Evolutionary conservation across 2,113 vertebrate species (phyloP).

Genomic region (Panthera tigris): DNA sequence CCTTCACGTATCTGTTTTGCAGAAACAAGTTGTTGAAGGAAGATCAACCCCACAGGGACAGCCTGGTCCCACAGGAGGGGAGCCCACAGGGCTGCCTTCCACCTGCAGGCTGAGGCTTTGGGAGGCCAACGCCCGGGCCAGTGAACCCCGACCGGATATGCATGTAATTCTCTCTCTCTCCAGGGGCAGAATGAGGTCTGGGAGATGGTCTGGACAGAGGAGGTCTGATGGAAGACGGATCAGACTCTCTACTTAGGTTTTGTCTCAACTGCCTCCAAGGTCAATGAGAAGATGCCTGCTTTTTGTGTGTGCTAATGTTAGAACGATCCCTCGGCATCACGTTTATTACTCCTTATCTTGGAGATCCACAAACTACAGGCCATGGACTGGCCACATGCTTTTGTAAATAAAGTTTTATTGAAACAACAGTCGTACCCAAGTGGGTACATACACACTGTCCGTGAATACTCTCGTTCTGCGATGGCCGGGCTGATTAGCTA

Average conservation of each 20-base stretch:
- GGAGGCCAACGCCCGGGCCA: rapidly evolving
- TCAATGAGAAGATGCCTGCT: rapidly evolving
- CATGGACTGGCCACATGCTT: neutral
- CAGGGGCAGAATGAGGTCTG: neutral
- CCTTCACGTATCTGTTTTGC: neutral
- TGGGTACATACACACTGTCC: no score
- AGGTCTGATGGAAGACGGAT: neutral
- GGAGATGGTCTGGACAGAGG: neutral
- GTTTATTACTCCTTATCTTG: rapidly evolving
- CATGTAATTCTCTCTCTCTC: neutral
- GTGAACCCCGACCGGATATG: rapidly evolving
- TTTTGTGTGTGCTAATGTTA: rapidly evolving
- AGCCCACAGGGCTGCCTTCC: neutral
- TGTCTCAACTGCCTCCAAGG: rapidly evolving
- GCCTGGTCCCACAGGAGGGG: neutral
- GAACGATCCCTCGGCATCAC: rapidly evolving
- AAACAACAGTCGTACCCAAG: neutral
- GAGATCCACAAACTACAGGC: neutral
- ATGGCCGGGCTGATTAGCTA: neutral
- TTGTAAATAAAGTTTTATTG: neutral
- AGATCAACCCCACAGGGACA: neutral
- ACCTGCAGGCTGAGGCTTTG: neutral
- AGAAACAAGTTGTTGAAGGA: neutral
- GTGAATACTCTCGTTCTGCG: neutral
- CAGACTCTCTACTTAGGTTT: neutral